Base-by-base conservation (phyloP, 1,140 invertebrate genomes). In the Procambarus clarkii region DNA sequence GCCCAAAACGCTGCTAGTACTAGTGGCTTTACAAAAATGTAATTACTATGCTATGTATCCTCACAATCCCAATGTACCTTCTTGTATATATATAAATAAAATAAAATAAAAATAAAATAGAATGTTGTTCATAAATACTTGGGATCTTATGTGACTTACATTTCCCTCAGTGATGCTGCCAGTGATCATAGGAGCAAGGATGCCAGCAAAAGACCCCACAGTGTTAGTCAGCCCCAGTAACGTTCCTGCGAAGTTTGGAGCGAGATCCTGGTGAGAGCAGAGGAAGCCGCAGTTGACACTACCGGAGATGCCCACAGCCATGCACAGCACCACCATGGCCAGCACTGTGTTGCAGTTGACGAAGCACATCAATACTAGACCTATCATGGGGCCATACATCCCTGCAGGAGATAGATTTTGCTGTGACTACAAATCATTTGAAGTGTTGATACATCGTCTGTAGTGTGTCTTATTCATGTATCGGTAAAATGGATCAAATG, bases 371-470 rank as follows among this genome's bases (percentile, higher is more conserved):
- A 81, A 21, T 79, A 89, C 44, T 18, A 98, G 94, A 54, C 97
- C 97, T 9, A 97, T 93, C 60, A 97, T 97, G 0, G 97, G 97
- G 21, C 97, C 95, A 76, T 97, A 95, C 2, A 96, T 96, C 48
- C 96, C 96, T 96, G 93, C 11, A 94, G 94, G n/a, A 64, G 3
- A 64, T 15, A 21, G 9, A 21, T 18, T 58, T 18, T 83, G 18
- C 24, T 44, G 9, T n/a, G 48, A 54, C 34, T 34, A 34, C 34
- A 34, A 34, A 34, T 34, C 34, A 34, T 34, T 34, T 34, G 34
- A 34, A 34, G 34, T 34, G 34, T 34, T 34, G 34, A 34, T 34
- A 34, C 34, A 34, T 34, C 34, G 34, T 34, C 34, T 34, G 34
- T 34, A 34, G 34, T 34, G 34, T 0, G 34, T 34, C 34, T 34